Evolutionary conservation across 2,113 vertebrate species (phyloP).

Genomic region (Rhea pennata): DNA sequence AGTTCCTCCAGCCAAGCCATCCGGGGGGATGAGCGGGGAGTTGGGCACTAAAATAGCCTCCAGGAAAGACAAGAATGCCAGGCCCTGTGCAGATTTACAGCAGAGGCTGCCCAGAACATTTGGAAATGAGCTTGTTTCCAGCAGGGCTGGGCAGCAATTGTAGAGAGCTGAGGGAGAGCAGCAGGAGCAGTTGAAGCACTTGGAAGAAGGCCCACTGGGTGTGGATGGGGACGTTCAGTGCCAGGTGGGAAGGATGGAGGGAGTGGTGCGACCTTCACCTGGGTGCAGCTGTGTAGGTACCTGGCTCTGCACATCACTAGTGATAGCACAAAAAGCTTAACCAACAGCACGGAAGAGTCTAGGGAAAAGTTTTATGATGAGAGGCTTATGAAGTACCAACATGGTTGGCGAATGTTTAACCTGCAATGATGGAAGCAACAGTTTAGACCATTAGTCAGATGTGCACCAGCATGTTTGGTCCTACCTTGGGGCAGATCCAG

Average conservation of each 20-base stretch:
- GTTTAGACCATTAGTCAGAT: not conserved
- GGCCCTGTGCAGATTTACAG: not conserved
- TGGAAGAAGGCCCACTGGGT: not conserved
- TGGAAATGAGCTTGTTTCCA: not conserved
- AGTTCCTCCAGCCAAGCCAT: not conserved
- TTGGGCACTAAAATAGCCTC: no score
- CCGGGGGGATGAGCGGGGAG: no score
- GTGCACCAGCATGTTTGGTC: not conserved
- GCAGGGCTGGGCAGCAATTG: not conserved
- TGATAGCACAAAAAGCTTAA: not conserved
- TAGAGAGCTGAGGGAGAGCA: not conserved
- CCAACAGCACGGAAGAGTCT: not conserved
- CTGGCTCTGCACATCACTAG: not conserved
- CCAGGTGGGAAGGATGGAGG: no score
- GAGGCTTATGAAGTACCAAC: not conserved
- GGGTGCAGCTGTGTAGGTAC: not conserved
- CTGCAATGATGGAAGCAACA: not conserved
- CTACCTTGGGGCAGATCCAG: not conserved
- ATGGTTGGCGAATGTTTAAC: not conserved
- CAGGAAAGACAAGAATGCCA: fast-evolving
- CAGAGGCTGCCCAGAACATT: not conserved
- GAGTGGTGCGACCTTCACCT: no score
- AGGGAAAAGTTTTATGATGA: not conserved
- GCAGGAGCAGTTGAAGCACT: not conserved
- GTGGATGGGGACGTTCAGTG: not conserved